A percentile compares a stretch with the other conserved stretches of the same genome.
Evolutionary conservation across 2,797 vertebrate genomes (phyloP).

Genomic region (Alosa sapidissima): DNA sequence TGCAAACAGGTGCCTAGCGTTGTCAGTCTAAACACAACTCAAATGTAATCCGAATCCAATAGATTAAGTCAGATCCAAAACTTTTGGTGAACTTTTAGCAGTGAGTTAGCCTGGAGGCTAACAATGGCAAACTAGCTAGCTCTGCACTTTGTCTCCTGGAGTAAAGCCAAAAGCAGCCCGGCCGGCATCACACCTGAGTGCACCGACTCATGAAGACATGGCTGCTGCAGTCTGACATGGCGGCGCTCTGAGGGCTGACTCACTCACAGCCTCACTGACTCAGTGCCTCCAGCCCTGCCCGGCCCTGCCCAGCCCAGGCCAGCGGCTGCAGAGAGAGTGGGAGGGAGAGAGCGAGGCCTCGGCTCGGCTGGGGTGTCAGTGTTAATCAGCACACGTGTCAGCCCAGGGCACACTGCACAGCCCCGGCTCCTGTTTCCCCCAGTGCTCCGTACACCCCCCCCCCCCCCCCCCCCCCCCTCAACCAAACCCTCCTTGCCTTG

Average conservation of each 20-base stretch:
- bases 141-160: background rate
- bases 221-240: background rate
- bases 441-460: background rate
- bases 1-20: background rate
- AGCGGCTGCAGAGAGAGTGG: background rate
- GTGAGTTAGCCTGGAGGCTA: background rate
- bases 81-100: slow-evolving; percentile 4
- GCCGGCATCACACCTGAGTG: background rate
- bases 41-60: background rate
- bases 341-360: background rate
- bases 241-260: background rate
- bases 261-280: background rate
- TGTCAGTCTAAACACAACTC: background rate
- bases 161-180: background rate
- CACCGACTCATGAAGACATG: slow-evolving; percentile 7
- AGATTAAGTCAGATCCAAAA: no score
- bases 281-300: background rate
- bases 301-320: background rate
- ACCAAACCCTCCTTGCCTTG: background rate
- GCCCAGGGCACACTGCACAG: slow-evolving; percentile 15
- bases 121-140: background rate
- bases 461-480: background rate
- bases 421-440: slow-evolving; percentile 6
- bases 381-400: slow-evolving; percentile 6
- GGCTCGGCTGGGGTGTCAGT: background rate